Evolutionary conservation across 2,888 invertebrate species (phyloP), one percentile per base, ranked within the genome.

Genomic region (Callinectes sapidus): DNA sequence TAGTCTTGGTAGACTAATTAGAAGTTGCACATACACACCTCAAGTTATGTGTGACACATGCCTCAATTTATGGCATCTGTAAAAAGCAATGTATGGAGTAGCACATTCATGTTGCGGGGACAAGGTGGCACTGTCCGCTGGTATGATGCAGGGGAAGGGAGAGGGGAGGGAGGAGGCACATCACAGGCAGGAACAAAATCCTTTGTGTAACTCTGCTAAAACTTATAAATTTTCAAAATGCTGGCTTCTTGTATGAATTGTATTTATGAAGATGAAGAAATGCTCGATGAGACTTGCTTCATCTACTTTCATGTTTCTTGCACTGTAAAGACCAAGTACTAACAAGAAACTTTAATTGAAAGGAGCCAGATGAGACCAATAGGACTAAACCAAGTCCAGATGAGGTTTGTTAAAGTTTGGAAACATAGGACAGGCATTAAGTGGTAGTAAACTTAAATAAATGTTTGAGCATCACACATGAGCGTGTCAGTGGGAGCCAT

Each of bases 151-250:
- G 81, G 81, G 81, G 35, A 35, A 32, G 81, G 81, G 23, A 18
- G 61, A 35, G 35, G 35, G 81, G 35, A 18, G 16, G 81, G 16
- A 81, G 32, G 32, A n/a, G 81, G 81, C 81, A 81, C 35, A 18
- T 14, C 81, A 81, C 35, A 35, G 81, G 81, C 32, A 14, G 81
- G 81, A 81, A 81, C 81, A 35, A 81, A 14, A 48, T 14, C 81
- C 81, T 81, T 18, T 35, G 81, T 81, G 81, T 32, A 81, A 35
- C 81, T 81, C 81, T 81, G 81, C 81, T 32, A 35, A 81, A 81
- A 35, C 35, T 32, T 35, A 81, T 13, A 32, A 13, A 16, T 32
- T n/a, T 81, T 81, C 35, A 35, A 16, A n/a, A 2, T 81, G 81
- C 35, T 16, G 81, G 32, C 71, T 28, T 13, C 71, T 77, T 28